Percentiles rank a stretch among this genome's conserved stretches.
phyloP scores from a whole-genome alignment of 2,888 invertebrate genomes.

The Ophioninae sp. region DNA sequence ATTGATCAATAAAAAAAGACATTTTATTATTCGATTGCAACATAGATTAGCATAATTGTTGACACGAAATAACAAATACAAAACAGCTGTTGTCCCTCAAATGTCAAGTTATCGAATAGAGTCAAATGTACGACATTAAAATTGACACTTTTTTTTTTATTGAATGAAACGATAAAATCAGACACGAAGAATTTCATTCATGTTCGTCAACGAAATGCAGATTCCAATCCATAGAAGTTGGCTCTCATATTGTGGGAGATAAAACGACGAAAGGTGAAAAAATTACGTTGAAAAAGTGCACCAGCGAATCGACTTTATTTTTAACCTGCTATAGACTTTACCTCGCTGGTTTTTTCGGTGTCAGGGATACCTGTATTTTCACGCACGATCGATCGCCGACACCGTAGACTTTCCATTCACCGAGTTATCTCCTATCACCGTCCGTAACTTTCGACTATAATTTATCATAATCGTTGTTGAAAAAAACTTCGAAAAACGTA shows the following conservation, averaged over 20 bases:
- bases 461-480: background rate
- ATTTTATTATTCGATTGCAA: background rate
- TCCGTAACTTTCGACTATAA: background rate
- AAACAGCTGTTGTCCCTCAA: background rate
- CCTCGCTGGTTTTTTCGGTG: slow-evolving; percentile 21
- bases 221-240: background rate
- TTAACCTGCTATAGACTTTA: background rate
- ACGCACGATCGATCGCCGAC: slow-evolving; percentile 53
- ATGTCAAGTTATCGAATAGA: background rate
- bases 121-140: background rate
- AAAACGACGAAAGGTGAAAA: background rate
- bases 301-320: background rate
- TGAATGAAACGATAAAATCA: background rate
- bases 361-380: slow-evolving; percentile 56
- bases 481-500: background rate
- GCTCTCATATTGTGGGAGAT: background rate
- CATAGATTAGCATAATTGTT: background rate
- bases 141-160: background rate
- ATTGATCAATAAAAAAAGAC: background rate
- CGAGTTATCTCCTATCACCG: slow-evolving; percentile 23
- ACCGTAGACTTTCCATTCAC: slow-evolving; percentile 55
- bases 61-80: background rate
- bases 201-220: background rate
- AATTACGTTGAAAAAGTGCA: slow-evolving; percentile 8
- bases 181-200: background rate